Evolutionary conservation across 2,888 invertebrate genomes (phyloP), one percentile per base, ranked within the genome.

Genomic region (Dione vanillae): DNA sequence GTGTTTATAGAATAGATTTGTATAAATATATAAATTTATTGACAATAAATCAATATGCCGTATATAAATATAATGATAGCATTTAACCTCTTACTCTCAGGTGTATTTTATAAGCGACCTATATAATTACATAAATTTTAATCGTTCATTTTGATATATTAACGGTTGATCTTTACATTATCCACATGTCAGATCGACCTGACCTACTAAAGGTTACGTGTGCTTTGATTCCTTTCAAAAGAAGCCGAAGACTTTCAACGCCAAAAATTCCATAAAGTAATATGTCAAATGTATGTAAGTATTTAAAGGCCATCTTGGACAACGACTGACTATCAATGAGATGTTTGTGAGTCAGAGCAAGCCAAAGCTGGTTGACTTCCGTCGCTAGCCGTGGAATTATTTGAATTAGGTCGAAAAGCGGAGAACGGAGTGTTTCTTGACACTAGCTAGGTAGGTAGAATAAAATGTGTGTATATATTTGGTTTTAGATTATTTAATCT

Each of bases 91-190:
- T 47, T n/a, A 61, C 27, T 43, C n/a, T 54, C 11, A 14, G 5
- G 16, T 10, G 16, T 54, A 51, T 27, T n/a, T 43, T 54, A 45
- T 16, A 27, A 54, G 11, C 12, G 56, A 43, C n/a, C 10, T 14
- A 66, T 47, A 47, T 59, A 49, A 27, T 49, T 58, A 67, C 0
- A 49, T 59, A 49, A 47, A 67, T 45, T 67, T 35, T 61, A 43
- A 47, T 45, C 20, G 64, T 11, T 35, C 14, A 9, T 54, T 19
- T 19, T 56, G 20, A 69, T 64, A 61, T 61, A 69, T 62, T 47
- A 69, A 69, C 35, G 14, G 45, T 45, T 69, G 69, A 69, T 62
- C 64, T 69, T 69, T 56, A 64, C 68, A 45, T 52, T 47, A 64
- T 49, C 45, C 64, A 56, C 69, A 56, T 69, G 69, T 47, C 45